A percentile compares a stretch with the other conserved stretches of the same genome.
Evolutionary conservation across 1,140 invertebrate genomes (phyloP).

Genomic region (Apis laboriosa): DNA sequence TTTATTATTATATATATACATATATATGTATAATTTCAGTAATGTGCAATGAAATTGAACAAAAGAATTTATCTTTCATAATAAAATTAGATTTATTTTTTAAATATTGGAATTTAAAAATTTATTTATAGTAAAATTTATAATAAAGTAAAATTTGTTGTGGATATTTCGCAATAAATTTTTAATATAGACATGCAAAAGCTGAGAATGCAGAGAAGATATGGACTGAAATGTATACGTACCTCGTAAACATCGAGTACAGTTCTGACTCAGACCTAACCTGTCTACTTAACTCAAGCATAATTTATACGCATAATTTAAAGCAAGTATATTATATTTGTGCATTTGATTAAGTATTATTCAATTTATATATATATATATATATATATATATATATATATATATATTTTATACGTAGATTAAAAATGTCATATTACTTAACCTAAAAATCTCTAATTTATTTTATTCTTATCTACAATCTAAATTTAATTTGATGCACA

Average conservation of each 20-base stretch:
- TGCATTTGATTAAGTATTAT: neutral
- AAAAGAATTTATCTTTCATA: neutral
- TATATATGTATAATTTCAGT: too few species aligned
- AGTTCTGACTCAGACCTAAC: neutral
- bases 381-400: neutral
- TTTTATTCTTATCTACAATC: neutral
- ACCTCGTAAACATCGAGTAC: neutral
- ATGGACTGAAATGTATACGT: neutral
- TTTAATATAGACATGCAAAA: neutral
- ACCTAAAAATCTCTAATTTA: neutral
- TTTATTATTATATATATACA: neutral
- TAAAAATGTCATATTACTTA: neutral
- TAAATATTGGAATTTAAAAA: too few species aligned
- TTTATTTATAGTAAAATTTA: too few species aligned
- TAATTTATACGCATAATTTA: conserved; percentile 3
- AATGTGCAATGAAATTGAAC: neutral
- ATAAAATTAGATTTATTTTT: neutral
- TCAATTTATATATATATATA: neutral
- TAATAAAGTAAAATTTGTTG: neutral
- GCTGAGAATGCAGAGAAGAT: neutral
- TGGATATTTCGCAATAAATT: neutral
- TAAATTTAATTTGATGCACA: neutral
- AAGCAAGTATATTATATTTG: too few species aligned
- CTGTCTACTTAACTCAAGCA: neutral
- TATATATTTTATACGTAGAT: neutral